Conservation (phyloP, 1,140 invertebrate genomes). For the Aporrectodea caliginosa region DNA sequence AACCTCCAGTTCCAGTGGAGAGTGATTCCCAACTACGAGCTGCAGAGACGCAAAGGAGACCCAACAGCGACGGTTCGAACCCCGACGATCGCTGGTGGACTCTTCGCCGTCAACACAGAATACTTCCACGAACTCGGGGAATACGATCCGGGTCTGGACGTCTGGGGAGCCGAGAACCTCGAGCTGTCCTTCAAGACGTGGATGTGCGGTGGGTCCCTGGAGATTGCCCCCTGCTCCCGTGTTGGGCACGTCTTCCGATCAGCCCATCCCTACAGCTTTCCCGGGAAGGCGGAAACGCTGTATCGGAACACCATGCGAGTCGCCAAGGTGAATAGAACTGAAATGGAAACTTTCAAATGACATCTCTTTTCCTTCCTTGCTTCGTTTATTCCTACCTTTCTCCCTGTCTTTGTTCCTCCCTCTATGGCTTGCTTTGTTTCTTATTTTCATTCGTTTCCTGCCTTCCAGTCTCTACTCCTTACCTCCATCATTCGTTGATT, state of each 20-base stretch:
- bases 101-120: constrained; percentile 57
- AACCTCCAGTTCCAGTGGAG: constrained; percentile 83
- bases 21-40: constrained; percentile 83
- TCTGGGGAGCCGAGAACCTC: constrained; percentile 33
- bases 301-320: constrained; percentile 55
- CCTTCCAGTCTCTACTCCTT: no score
- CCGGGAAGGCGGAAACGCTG: constrained; percentile 14
- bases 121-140: constrained; percentile 79
- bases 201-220: constrained; percentile 93
- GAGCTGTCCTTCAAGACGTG: constrained; percentile 63
- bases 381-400: no score
- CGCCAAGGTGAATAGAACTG: no score
- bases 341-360: no score
- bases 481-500: no score
- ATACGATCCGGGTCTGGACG: constrained; percentile 78
- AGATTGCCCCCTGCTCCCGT: constrained; percentile 92
- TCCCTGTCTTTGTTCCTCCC: no score
- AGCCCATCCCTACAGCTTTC: constrained; percentile 43
- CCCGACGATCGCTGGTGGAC: constrained; percentile 72
- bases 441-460: no score
- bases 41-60: constrained; percentile 65
- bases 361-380: no score
- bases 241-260: constrained; percentile 93
- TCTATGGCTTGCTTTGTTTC: no score
- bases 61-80: constrained; percentile 59